phyloP scores from a whole-genome alignment of 2,113 vertebrate species.

The Dunckerocampus dactyliophorus region DNA sequence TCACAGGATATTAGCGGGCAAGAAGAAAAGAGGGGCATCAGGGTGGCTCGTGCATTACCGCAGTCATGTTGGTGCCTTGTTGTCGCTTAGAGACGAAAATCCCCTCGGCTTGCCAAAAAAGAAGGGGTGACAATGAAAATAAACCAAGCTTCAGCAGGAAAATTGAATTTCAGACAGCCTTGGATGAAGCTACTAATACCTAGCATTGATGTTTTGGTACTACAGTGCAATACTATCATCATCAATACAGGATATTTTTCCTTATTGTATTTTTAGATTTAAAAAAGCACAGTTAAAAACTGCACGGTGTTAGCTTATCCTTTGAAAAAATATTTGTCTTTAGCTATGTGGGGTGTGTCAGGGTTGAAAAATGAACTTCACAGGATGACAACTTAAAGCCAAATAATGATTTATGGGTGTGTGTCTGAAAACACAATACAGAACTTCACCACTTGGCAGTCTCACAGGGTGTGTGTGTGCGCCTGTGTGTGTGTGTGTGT shows the following conservation, averaged over 20 bases:
- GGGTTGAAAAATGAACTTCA: too few relatives aligned
- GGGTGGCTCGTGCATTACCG: slow-evolving; percentile 36
- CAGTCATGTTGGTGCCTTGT: slow-evolving; percentile 25
- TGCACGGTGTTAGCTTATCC: too few relatives aligned
- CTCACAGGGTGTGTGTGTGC: not conserved
- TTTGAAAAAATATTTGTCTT: too few relatives aligned
- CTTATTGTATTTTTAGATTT: too few relatives aligned
- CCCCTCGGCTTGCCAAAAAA: slow-evolving; percentile 27
- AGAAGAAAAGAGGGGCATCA: slow-evolving; percentile 44
- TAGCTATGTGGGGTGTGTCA: too few relatives aligned
- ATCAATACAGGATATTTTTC: too few relatives aligned
- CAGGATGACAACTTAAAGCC: too few relatives aligned
- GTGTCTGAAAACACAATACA: too few relatives aligned
- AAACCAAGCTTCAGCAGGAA: slow-evolving; percentile 21
- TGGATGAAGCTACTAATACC: slow-evolving; percentile 1
- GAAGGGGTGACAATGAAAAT: slow-evolving; percentile 27
- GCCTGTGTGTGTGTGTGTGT: slow-evolving; percentile 4
- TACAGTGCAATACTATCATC: too few relatives aligned
- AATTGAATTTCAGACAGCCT: slow-evolving; percentile 29
- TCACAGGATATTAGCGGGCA: slow-evolving; percentile 70
- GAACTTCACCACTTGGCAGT: too few relatives aligned
- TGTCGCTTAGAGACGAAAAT: slow-evolving; percentile 26
- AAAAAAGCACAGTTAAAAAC: too few relatives aligned
- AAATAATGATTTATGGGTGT: too few relatives aligned
- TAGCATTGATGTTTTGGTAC: slow-evolving; percentile 2